These are phyloP conservation scores for Maniola hyperantus DNA, from an alignment of 2,888 invertebrate genomes.

Conservation along the genomic window DNA sequence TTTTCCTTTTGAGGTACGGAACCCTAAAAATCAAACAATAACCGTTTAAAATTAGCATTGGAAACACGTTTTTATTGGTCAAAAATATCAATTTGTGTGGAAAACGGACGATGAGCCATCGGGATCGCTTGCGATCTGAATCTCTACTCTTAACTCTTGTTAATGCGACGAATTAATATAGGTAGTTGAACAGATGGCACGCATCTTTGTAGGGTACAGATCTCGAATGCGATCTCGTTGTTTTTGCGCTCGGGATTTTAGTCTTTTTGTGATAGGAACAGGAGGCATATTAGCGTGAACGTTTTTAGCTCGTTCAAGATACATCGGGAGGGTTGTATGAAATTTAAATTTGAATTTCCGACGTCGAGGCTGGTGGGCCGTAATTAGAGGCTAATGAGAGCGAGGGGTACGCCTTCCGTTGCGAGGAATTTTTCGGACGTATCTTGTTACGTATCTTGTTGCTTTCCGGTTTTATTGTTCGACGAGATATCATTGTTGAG, in stretches of 20 bases:
- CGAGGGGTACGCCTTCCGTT: slow-evolving; percentile 57
- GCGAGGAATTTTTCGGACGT: slow-evolving; percentile 56
- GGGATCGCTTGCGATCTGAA: slow-evolving; percentile 34
- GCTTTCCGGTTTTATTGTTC: slow-evolving; percentile 64
- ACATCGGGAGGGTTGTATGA: slow-evolving; percentile 43
- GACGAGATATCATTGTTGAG: slow-evolving; percentile 45
- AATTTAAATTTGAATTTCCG: slow-evolving; percentile 78
- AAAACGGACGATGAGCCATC: slow-evolving; percentile 44
- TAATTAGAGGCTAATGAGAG: slow-evolving; percentile 80
- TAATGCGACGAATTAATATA: slow-evolving; percentile 40
- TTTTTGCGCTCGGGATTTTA: slow-evolving; percentile 38
- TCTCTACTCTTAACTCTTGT: slow-evolving; percentile 31
- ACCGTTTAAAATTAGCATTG: slow-evolving; percentile 78
- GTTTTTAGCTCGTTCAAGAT: slow-evolving; percentile 40
- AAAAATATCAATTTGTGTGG: slow-evolving; percentile 73
- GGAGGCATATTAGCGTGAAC: slow-evolving; percentile 43
- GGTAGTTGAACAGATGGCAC: slow-evolving; percentile 36
- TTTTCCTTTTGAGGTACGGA: too few relatives aligned
- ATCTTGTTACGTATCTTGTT: slow-evolving; percentile 62
- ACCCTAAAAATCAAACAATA: slow-evolving; percentile 81
- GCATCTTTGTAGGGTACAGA: slow-evolving; percentile 21
- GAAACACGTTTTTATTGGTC: slow-evolving; percentile 72
- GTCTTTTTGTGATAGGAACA: slow-evolving; percentile 40
- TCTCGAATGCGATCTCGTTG: slow-evolving; percentile 18
- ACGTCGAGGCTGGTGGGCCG: slow-evolving; percentile 55